Base-by-base conservation (phyloP, 2,113 vertebrate genomes). In the Peromyscus polionotus region DNA sequence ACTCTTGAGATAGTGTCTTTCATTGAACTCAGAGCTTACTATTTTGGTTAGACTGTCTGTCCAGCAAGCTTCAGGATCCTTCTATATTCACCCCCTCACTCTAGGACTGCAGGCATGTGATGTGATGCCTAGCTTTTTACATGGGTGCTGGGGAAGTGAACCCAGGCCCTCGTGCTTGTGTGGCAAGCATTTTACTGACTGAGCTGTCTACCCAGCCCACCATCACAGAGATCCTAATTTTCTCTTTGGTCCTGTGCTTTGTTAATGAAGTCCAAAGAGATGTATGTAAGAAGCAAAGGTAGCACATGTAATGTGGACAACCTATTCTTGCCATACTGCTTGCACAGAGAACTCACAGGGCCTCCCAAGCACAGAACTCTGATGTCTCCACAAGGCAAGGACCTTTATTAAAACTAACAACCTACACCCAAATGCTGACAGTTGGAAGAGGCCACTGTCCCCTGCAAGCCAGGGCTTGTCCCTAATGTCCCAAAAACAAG, bases 311-410 rank as follows among this genome's bases (percentile, higher is more conserved):
- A 1, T 8, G 2, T 2, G 14, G 22, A 36, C 24, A 63, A 17
- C 6, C 48, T 48, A 2, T 42, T 89, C 76, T 9, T 13, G 2
- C 12, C 4, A 14, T 54, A 19, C 3, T 16, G 12, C 33, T 80
- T 39, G 59, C 48, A 61, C 3, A 6, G 0, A 20, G 3, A 1
- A 12, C 20, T 94, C 42, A 57, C 17, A 13, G 1, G 48, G 12
- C 26, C 45, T 65, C 19, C 2, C 0, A 20, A n/a, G 65, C 11
- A 42, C 36, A 8, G n/a, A n/a, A 31, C 19, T 24, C 20, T 17
- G 1, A 7, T 36, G 22, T 28, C 8, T 36, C 59, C 31, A 4
- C 22, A 36, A 3, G 3, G 13, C 24, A n/a, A 0, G 33, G 33
- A 12, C 3, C 14, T 59, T 48, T 19, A 19, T 4, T 70, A 70